phyloP scores from a whole-genome alignment of 1,140 invertebrate genomes.

The Ditylenchus dipsaci region DNA sequence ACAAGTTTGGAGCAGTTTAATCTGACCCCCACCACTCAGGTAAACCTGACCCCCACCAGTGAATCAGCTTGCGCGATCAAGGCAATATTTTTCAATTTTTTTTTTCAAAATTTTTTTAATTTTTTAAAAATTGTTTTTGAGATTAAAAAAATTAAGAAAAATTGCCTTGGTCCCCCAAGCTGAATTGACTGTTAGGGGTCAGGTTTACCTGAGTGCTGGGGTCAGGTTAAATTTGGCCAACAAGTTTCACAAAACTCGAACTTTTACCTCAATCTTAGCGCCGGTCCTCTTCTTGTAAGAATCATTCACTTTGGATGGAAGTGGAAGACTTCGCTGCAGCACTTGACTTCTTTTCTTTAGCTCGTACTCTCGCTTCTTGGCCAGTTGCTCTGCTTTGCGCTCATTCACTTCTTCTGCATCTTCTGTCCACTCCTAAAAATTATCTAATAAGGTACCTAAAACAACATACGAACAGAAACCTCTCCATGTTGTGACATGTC shows the following conservation, averaged over 20 bases:
- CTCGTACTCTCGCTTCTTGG: constrained; percentile 32
- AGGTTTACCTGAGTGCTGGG: too few species aligned
- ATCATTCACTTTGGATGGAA: constrained; percentile 71
- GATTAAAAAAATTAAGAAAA: too few species aligned
- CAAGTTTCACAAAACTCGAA: not conserved
- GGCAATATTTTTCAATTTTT: too few species aligned
- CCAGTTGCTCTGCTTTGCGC: constrained; percentile 25
- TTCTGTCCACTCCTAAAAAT: constrained; percentile 49
- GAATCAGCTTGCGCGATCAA: too few species aligned
- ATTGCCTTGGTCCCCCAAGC: too few species aligned
- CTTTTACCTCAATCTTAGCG: not conserved
- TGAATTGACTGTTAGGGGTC: too few species aligned
- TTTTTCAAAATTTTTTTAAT: too few species aligned
- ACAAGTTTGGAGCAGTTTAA: too few species aligned
- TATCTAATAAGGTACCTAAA: not conserved
- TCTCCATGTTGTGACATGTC: constrained; percentile 64
- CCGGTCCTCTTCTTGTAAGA: constrained; percentile 39
- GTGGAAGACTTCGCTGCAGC: constrained; percentile 80
- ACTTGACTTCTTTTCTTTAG: constrained; percentile 73
- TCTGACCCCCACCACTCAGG: too few species aligned
- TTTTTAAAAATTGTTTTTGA: too few species aligned
- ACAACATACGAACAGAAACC: constrained; percentile 47
- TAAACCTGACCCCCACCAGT: too few species aligned
- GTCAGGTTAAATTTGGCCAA: too few species aligned
- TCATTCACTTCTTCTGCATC: constrained; percentile 47